Conservation (phyloP, 2,888 invertebrate species). For the Acheta domesticus region DNA sequence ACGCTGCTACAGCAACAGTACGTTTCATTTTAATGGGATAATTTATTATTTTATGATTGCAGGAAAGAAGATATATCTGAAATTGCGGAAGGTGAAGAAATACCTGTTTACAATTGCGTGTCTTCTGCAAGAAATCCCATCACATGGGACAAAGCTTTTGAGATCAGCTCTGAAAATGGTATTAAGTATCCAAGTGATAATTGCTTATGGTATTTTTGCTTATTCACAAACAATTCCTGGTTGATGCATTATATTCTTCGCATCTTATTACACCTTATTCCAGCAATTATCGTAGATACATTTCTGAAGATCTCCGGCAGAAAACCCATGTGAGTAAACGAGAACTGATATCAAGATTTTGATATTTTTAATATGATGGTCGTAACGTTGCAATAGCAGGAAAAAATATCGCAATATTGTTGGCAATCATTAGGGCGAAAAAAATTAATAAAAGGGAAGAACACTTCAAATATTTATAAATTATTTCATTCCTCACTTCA, state of each 20-base stretch:
- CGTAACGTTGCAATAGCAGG: too few relatives aligned
- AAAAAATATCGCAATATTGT: too few relatives aligned
- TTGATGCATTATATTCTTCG: slow-evolving; percentile 54
- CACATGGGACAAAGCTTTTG: slow-evolving; percentile 70
- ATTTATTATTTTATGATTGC: too few relatives aligned
- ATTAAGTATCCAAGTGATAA: slow-evolving; percentile 39
- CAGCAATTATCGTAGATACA: slow-evolving; percentile 66
- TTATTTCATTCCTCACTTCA: too few relatives aligned
- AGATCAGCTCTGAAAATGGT: slow-evolving; percentile 53
- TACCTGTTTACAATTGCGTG: slow-evolving; percentile 79
- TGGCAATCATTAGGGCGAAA: too few relatives aligned
- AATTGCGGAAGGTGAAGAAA: slow-evolving; percentile 48
- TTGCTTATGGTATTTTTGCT: slow-evolving; percentile 50
- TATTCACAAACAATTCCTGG: slow-evolving; percentile 58
- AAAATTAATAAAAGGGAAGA: too few relatives aligned
- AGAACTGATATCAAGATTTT: too few relatives aligned
- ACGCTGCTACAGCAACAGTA: too few relatives aligned
- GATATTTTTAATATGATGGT: too few relatives aligned
- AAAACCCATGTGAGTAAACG: slow-evolving; percentile 52
- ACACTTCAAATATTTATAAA: too few relatives aligned
- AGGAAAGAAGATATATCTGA: too few relatives aligned
- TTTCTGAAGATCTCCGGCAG: slow-evolving; percentile 59
- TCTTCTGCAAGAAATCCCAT: slow-evolving; percentile 75
- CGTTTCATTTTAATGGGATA: too few relatives aligned
- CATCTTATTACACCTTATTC: slow-evolving; percentile 66